Evolutionary conservation across 35 echinoderm and acorn worm species (phyloP).

Genomic region (Ophiothrix spiculata): DNA sequence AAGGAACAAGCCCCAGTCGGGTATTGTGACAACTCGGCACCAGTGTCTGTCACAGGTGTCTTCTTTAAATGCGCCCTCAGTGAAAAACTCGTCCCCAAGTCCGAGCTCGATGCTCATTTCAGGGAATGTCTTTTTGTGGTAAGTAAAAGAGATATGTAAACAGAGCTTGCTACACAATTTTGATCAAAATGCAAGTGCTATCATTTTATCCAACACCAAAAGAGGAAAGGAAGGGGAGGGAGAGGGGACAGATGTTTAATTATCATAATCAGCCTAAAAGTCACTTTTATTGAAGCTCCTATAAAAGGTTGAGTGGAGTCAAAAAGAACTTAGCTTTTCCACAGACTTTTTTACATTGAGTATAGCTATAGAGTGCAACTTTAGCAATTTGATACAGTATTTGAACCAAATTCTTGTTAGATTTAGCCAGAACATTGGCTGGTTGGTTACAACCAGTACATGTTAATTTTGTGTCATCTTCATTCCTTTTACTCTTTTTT

Average conservation of each 20-base stretch:
- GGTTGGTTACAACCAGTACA: neutral
- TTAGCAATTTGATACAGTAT: too few species aligned
- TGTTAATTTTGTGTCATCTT: neutral
- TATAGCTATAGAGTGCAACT: too few species aligned
- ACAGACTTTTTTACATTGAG: too few species aligned
- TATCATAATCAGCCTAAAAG: too few species aligned
- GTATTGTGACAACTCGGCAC: slow-evolving; percentile 62
- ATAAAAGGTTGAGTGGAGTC: too few species aligned
- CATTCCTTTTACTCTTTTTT: neutral
- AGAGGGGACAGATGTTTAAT: too few species aligned
- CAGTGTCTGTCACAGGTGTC: slow-evolving; percentile 62
- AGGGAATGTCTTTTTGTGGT: slow-evolving; percentile 76
- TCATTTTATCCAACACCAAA: too few species aligned
- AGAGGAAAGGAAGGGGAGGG: too few species aligned
- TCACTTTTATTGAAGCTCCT: too few species aligned
- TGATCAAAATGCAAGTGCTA: too few species aligned
- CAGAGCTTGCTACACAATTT: too few species aligned
- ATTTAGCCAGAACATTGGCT: neutral
- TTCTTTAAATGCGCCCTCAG: slow-evolving; percentile 68
- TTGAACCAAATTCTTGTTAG: neutral
- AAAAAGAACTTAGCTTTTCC: too few species aligned
- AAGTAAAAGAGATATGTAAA: slow-evolving; percentile 15
- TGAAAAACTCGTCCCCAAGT: slow-evolving; percentile 17
- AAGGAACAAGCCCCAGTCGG: slow-evolving; percentile 3
- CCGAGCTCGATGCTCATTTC: slow-evolving; percentile 52